These are phyloP conservation scores for Calosoma granatense DNA, from an alignment of 1,140 invertebrate species.

Conservation along the genomic window DNA sequence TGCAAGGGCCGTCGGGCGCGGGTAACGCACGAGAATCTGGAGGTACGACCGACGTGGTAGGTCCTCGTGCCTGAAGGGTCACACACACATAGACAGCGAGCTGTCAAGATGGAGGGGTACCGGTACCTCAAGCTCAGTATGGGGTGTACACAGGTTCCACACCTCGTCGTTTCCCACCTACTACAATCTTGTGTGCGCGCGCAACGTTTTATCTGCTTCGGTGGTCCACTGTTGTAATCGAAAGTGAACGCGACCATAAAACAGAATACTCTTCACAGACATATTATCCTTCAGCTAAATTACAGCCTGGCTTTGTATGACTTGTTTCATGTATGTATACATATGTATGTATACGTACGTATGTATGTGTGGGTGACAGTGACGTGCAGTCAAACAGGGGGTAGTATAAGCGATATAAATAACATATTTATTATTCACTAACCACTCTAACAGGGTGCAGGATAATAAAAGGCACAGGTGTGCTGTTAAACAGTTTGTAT, in stretches of 20 bases:
- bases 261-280: background rate
- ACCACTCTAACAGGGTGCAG: too few relatives aligned
- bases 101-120: background rate
- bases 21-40: background rate
- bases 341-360: too few relatives aligned
- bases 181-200: background rate
- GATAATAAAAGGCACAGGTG: too few relatives aligned
- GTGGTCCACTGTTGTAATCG: background rate
- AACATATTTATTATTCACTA: too few relatives aligned
- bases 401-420: too few relatives aligned
- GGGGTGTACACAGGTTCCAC: background rate
- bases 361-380: too few relatives aligned
- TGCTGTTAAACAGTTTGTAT: too few relatives aligned
- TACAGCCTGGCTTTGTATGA: too few relatives aligned
- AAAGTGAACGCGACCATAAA: background rate
- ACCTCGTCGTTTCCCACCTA: background rate
- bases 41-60: background rate
- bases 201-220: background rate
- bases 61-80: background rate
- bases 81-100: too few relatives aligned
- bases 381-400: too few relatives aligned
- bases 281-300: background rate
- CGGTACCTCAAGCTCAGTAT: background rate
- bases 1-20: background rate
- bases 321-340: too few relatives aligned